These are phyloP conservation scores for Exocentrus adspersus DNA, from an alignment of 2,888 invertebrate genomes.

Conservation along the genomic window DNA sequence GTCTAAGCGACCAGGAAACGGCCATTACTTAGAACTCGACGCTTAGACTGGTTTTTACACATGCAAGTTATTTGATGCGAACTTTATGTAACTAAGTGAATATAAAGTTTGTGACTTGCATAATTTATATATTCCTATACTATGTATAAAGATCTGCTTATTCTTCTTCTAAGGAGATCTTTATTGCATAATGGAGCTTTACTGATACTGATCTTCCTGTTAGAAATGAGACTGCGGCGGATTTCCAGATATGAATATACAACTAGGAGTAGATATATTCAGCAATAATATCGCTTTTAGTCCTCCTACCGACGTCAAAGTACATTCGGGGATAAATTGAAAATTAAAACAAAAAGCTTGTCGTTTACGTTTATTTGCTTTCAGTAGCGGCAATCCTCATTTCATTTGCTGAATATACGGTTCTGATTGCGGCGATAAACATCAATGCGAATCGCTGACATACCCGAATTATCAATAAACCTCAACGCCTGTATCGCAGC, in stretches of 20 bases:
- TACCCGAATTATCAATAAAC: constrained; percentile 44
- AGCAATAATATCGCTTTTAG: background rate
- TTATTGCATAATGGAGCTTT: too few relatives aligned
- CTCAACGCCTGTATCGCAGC: background rate
- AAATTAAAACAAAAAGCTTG: constrained; percentile 20
- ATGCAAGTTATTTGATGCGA: too few relatives aligned
- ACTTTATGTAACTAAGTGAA: too few relatives aligned
- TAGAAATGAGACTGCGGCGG: background rate
- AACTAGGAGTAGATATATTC: background rate
- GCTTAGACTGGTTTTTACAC: too few relatives aligned
- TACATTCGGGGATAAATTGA: constrained; percentile 8
- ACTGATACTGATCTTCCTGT: background rate
- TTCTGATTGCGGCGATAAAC: constrained; percentile 45
- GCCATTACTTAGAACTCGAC: too few relatives aligned
- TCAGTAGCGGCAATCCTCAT: constrained; percentile 35
- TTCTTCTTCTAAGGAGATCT: too few relatives aligned
- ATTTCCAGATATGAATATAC: background rate
- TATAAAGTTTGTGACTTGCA: too few relatives aligned
- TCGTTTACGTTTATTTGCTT: constrained; percentile 36
- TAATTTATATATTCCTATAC: too few relatives aligned
- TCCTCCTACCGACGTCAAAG: background rate
- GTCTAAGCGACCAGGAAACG: too few relatives aligned
- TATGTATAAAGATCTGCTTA: too few relatives aligned
- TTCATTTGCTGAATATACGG: constrained; percentile 44
- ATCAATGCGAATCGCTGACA: constrained; percentile 37